Conservation (phyloP, 1,140 invertebrate genomes). For the Homarus americanus region DNA sequence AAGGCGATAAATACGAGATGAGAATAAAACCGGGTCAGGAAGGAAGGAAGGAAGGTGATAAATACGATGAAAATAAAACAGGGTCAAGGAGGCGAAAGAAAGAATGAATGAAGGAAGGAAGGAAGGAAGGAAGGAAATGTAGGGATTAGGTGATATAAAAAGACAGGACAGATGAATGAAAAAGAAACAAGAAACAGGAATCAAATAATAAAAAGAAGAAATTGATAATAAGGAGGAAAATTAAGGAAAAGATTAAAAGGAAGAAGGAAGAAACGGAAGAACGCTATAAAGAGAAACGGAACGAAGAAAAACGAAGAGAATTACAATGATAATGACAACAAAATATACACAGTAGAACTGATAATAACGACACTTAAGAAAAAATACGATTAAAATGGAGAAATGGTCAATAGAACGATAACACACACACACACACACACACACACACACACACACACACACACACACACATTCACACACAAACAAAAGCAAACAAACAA, state of each 20-base stretch:
- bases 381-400: no score
- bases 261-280: neutral
- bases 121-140: neutral
- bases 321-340: no score
- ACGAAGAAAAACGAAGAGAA: neutral
- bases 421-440: no score
- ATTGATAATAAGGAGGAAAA: neutral
- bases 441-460: no score
- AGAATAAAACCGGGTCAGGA: neutral
- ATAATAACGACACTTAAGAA: no score
- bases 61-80: neutral
- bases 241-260: neutral
- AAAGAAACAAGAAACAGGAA: neutral
- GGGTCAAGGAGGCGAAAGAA: no score
- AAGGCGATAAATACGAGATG: neutral
- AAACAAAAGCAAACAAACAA: no score
- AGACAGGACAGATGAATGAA: neutral
- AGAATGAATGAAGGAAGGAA: neutral
- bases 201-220: neutral
- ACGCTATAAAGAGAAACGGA: neutral
- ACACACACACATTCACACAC: no score
- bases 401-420: no score
- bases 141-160: neutral
- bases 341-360: no score
- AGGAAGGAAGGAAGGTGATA: neutral